Percentiles rank a stretch among this genome's conserved stretches.
These are phyloP conservation scores for Physeter macrocephalus DNA, from an alignment of 2,113 vertebrate genomes.

Conservation along the genomic window DNA sequence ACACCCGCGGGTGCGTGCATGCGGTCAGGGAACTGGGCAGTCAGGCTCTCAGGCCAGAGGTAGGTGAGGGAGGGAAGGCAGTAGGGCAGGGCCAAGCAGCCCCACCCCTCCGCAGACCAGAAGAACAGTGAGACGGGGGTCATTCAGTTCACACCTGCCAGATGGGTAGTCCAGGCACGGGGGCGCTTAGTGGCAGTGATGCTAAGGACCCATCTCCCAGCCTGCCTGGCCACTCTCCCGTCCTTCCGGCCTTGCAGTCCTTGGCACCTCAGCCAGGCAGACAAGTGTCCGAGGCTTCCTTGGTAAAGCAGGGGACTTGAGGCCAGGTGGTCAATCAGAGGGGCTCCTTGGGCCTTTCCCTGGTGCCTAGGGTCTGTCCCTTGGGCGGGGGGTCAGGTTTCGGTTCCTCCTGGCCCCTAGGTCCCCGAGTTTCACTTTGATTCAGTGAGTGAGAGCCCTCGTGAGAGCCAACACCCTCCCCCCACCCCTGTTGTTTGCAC, in stretches of 20 bases:
- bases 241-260: not conserved
- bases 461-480: conserved; percentile 15
- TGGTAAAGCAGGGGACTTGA: not conserved
- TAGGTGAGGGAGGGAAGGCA: not conserved
- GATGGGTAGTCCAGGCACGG: not conserved
- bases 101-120: not conserved
- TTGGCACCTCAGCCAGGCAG: not conserved
- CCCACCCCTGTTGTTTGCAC: not conserved
- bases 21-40: not conserved
- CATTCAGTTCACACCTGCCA: not conserved
- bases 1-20: not conserved
- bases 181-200: not conserved
- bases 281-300: not conserved
- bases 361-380: conserved; percentile 42
- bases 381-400: conserved; percentile 58
- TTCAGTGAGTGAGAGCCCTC: conserved; percentile 36
- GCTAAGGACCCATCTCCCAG: not conserved
- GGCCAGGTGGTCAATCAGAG: conserved; percentile 42
- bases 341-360: conserved; percentile 60
- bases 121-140: not conserved
- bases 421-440: conserved; percentile 66
- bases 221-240: not conserved
- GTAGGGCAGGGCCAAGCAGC: not conserved
- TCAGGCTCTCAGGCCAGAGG: not conserved
- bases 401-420: conserved; percentile 44